Percentiles rank a stretch among this genome's conserved stretches.
Conservation (phyloP, 2,113 vertebrate genomes). For the Melanotaenia duboulayi region DNA sequence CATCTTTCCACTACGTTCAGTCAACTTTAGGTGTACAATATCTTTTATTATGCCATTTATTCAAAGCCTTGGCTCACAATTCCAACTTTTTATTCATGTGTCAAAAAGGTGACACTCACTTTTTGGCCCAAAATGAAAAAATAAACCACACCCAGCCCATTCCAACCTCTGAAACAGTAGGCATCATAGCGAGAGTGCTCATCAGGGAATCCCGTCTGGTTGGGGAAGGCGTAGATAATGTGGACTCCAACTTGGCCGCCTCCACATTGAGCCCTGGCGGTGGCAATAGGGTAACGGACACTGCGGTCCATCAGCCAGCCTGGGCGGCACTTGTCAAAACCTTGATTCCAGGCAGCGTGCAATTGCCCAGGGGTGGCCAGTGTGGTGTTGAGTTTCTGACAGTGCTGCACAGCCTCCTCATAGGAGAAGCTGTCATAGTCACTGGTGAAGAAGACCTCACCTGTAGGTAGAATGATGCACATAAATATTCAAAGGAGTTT, state of each 20-base stretch:
- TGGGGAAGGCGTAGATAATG: conserved; percentile 87
- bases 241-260: conserved; percentile 88
- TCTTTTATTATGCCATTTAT: neutral
- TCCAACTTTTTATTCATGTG: neutral
- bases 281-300: conserved; percentile 91
- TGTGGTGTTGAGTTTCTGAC: conserved; percentile 86
- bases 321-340: conserved; percentile 90
- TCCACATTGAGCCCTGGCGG: conserved; percentile 84
- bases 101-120: too few species aligned
- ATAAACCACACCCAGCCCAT: neutral
- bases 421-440: conserved; percentile 89
- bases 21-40: neutral
- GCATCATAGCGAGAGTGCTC: conserved; percentile 89
- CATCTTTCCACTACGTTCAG: neutral
- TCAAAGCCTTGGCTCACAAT: too few species aligned
- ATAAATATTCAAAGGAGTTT: neutral
- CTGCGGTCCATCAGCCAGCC: conserved; percentile 94
- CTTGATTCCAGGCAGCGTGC: conserved; percentile 90
- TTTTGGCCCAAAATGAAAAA: too few species aligned
- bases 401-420: conserved; percentile 87
- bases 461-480: conserved; percentile 71
- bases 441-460: conserved; percentile 91
- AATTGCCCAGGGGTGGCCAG: conserved; percentile 91
- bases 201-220: conserved; percentile 91
- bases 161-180: conserved; percentile 92